Base-by-base conservation (phyloP, 1,140 invertebrate species). In the Ephestia elutella region DNA sequence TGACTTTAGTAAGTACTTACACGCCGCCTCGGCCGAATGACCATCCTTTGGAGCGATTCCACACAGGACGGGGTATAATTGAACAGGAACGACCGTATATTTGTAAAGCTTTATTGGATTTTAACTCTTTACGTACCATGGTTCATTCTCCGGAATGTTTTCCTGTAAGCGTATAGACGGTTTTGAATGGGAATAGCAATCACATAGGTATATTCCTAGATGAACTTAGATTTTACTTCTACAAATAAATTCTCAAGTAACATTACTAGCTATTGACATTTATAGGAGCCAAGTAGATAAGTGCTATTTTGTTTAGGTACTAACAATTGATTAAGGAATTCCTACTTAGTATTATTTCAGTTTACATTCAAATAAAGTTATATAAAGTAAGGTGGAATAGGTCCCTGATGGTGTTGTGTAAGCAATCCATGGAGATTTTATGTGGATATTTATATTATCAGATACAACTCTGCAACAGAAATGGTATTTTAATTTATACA, bases 1-100 rank as follows among this genome's bases (percentile, higher is more conserved):
- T 66, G 70, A 70, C 76, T 65, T 69, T 70, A 51, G 30, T 44
- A 78, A 71, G 68, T 75, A 74, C 77, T 68, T 63, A 62, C 68
- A 59, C 66, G 66, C 64, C 62, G 66, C 38, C 49, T 51, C 66
- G 70, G 68, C 71, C 74, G 71, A 80, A 74, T 78, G 72, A 71
- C 71, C 72, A 72, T 79, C 71, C 72, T 75, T 72, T 50, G 57
- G 55, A 62, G 57, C 68, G 59, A 63, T 68, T 68, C 56, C 66
- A 53, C 19, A 53, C 11, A 69, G 38, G 38, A 71, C 70, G 71
- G 53, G 71, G 75, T 76, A 71, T 53, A 53, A 53, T 53, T 53
- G 50, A 25, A 53, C 50, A 53, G 50, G 21, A 25, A 53, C 19
- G 50, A 15, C 20, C 20, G 38, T 44, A 44, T 44, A 44, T 44